Conservation (phyloP, 1,140 invertebrate species). For the Patella vulgata region DNA sequence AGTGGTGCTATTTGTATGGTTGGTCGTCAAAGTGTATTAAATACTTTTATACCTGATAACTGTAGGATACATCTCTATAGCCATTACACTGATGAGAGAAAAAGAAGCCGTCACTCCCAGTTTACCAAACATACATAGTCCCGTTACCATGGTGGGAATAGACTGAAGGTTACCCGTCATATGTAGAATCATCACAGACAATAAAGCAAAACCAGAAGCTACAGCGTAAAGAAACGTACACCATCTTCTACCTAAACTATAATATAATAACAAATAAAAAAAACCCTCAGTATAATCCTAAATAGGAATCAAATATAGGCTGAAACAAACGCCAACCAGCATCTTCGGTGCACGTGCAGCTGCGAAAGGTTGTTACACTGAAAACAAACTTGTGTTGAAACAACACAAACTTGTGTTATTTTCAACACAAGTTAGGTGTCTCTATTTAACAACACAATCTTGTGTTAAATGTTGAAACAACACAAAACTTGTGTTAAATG, state of each 20-base stretch:
- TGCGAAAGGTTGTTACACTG: not conserved
- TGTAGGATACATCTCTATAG: constrained; percentile 54
- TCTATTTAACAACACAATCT: too few relatives aligned
- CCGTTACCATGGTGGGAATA: constrained; percentile 46
- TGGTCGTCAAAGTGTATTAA: too few relatives aligned
- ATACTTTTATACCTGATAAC: constrained; percentile 52
- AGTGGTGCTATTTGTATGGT: too few relatives aligned
- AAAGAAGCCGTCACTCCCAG: constrained; percentile 52
- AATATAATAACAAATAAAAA: constrained; percentile 11
- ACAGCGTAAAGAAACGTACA: constrained; percentile 56
- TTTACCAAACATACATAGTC: constrained; percentile 55
- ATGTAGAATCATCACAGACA: constrained; percentile 52
- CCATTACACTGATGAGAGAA: constrained; percentile 42
- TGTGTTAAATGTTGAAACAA: too few relatives aligned
- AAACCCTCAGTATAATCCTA: too few relatives aligned
- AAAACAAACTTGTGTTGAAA: not conserved
- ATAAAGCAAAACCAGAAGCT: constrained; percentile 49
- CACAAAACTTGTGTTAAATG: too few relatives aligned
- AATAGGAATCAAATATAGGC: too few relatives aligned
- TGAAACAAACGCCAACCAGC: too few relatives aligned
- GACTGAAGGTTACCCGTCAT: constrained; percentile 48
- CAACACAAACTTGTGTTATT: too few relatives aligned
- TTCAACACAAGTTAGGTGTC: too few relatives aligned
- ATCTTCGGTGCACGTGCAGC: too few relatives aligned
- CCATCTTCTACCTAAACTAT: constrained; percentile 57